phyloP scores from a whole-genome alignment of 2,113 vertebrate genomes.

The Cricetomys ansorgei region DNA sequence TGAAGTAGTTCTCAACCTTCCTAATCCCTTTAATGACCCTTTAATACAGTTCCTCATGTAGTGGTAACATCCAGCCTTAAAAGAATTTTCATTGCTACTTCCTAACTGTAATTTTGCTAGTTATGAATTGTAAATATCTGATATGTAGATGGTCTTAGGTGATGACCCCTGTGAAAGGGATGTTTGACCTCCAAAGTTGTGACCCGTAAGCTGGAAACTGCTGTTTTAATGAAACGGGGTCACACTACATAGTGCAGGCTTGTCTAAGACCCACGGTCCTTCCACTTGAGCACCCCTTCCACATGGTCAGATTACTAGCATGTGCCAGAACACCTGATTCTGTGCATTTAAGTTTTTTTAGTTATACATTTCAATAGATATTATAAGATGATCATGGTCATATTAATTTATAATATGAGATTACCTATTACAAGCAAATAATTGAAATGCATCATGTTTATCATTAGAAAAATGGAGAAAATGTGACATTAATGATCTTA shows the following conservation, averaged over 20 bases:
- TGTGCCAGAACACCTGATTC: not conserved
- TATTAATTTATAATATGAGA: not conserved
- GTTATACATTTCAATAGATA: not conserved
- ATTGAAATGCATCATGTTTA: not conserved
- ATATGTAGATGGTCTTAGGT: too few relatives aligned
- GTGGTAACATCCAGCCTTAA: too few relatives aligned
- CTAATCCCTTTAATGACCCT: too few relatives aligned
- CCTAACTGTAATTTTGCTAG: too few relatives aligned
- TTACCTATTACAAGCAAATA: not conserved
- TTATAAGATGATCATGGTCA: not conserved
- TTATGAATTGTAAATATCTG: too few relatives aligned
- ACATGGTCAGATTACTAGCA: not conserved
- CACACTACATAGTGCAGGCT: not conserved
- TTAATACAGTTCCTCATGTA: too few relatives aligned
- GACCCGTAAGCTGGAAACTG: too few relatives aligned
- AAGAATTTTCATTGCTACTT: too few relatives aligned
- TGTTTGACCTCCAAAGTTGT: too few relatives aligned
- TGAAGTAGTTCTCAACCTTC: too few relatives aligned
- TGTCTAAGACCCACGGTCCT: not conserved
- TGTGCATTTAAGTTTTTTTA: not conserved
- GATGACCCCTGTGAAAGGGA: too few relatives aligned
- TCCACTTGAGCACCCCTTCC: not conserved
- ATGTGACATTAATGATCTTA: not conserved
- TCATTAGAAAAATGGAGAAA: not conserved
- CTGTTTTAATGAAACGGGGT: not conserved